These are phyloP conservation scores for Argya squamiceps DNA, from an alignment of 2,797 vertebrate genomes.

Conservation along the genomic window DNA sequence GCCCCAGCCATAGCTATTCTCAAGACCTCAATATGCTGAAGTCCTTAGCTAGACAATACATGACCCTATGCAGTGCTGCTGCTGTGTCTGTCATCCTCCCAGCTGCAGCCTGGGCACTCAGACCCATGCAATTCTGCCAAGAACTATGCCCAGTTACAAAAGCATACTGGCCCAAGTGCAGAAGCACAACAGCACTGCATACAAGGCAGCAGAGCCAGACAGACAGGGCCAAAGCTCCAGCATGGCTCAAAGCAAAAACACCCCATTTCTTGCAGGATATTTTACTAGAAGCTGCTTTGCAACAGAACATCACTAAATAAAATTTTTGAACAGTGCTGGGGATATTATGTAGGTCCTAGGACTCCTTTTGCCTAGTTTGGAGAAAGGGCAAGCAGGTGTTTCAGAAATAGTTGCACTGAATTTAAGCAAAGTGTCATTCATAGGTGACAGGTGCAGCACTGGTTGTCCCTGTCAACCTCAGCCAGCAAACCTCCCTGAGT, in stretches of 20 bases:
- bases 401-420: neutral
- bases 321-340: neutral
- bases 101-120: neutral
- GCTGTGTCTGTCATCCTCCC: neutral
- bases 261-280: neutral
- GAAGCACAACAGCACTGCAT: neutral
- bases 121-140: neutral
- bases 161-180: neutral
- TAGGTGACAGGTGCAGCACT: neutral
- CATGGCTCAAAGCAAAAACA: accelerated
- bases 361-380: neutral
- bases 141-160: neutral
- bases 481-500: accelerated
- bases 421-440: neutral
- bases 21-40: neutral
- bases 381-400: neutral
- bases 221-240: neutral
- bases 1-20: neutral
- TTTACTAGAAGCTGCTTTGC: neutral
- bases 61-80: neutral
- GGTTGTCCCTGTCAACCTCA: neutral
- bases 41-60: neutral
- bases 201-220: neutral
- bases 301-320: neutral
- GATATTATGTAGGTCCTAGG: neutral